Percentiles rank a stretch among this genome's conserved stretches.
phyloP scores from a whole-genome alignment of 2,888 invertebrate genomes.

The Alcis repandata region DNA sequence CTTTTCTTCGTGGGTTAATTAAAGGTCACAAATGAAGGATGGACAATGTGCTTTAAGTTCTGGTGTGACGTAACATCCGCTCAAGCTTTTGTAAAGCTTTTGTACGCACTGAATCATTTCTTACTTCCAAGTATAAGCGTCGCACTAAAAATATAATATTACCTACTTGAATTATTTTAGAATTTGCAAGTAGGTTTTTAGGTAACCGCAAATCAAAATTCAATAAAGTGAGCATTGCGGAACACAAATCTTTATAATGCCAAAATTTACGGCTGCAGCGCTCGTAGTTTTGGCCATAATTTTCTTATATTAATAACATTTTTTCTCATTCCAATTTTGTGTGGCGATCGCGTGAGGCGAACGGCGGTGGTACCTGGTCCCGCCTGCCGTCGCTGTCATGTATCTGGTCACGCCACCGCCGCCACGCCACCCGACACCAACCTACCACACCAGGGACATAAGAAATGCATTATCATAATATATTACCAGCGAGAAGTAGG shows the following conservation, averaged over 20 bases:
- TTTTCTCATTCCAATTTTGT: conserved; percentile 64
- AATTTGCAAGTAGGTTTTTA: background rate
- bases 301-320: conserved; percentile 58
- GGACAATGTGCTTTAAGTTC: conserved; percentile 34
- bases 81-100: conserved; percentile 5
- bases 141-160: too few relatives aligned
- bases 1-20: conserved; percentile 60
- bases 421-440: conserved; percentile 29
- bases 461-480: conserved; percentile 5
- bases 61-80: conserved; percentile 28
- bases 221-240: conserved; percentile 5
- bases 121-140: background rate
- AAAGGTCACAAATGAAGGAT: conserved; percentile 47
- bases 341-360: conserved; percentile 75
- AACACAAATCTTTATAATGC: conserved; percentile 13
- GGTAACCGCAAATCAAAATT: background rate
- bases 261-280: conserved; percentile 28
- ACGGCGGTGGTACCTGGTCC: conserved; percentile 72
- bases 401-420: conserved; percentile 76
- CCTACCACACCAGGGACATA: conserved; percentile 5
- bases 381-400: conserved; percentile 73
- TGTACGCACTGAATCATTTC: background rate
- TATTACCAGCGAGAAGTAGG: conserved; percentile 1
- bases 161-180: background rate
- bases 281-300: conserved; percentile 49